These are phyloP conservation scores for Aldabrachelys gigantea DNA, from an alignment of 2,113 vertebrate species.

Conservation along the genomic window DNA sequence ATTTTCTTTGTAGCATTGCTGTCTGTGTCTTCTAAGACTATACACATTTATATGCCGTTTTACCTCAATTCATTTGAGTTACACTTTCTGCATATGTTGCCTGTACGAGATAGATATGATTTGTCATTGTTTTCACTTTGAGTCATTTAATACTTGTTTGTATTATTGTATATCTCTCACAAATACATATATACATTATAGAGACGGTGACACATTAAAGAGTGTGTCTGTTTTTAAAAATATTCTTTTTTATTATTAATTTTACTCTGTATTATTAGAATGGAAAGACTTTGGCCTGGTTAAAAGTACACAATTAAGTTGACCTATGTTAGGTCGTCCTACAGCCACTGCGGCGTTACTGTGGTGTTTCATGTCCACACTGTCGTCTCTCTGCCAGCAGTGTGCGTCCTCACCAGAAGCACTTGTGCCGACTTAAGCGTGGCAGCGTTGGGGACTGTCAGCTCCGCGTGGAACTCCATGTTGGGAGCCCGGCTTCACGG, in stretches of 20 bases:
- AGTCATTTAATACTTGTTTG: background rate
- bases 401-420: too few species aligned
- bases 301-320: too few species aligned
- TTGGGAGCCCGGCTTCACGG: too few species aligned
- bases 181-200: background rate
- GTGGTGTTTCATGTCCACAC: too few species aligned
- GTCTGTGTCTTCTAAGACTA: background rate
- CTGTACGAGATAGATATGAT: fast-evolving
- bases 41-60: fast-evolving
- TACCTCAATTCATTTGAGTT: background rate
- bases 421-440: too few species aligned
- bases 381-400: too few species aligned
- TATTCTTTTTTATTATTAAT: background rate
- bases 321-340: too few species aligned
- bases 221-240: background rate
- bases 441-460: too few species aligned
- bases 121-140: background rate
- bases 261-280: background rate
- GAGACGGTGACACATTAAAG: background rate
- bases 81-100: background rate
- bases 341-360: too few species aligned
- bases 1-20: background rate
- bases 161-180: background rate
- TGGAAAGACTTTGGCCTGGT: background rate
- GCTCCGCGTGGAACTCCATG: too few species aligned